Conservation (phyloP, 1,140 invertebrate species). For the Drosophila watanabei region DNA sequence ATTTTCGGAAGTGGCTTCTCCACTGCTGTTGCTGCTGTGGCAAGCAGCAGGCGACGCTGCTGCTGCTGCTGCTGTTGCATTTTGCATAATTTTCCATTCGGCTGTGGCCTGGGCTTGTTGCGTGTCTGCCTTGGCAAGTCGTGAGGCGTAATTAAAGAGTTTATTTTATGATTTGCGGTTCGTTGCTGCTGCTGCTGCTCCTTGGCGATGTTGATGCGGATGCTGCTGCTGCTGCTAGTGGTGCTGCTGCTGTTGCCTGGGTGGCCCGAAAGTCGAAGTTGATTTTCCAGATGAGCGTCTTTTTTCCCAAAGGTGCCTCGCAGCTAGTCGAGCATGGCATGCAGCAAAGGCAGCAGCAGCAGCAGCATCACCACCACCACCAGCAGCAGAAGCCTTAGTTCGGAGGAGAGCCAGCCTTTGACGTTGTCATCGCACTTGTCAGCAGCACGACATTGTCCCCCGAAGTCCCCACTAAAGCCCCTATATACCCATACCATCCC, state of each 20-base stretch:
- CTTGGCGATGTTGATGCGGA: conserved; percentile 27
- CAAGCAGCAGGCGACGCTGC: conserved; percentile 13
- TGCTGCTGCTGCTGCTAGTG: conserved; percentile 18
- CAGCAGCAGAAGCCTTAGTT: conserved; percentile 10
- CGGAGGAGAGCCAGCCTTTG: conserved; percentile 54
- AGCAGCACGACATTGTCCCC: conserved; percentile 65
- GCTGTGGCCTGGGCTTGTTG: conserved; percentile 57
- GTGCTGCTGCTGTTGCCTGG: conserved; percentile 52
- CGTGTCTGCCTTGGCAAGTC: conserved; percentile 64
- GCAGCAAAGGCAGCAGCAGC: conserved; percentile 17
- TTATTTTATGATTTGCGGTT: conserved; percentile 82
- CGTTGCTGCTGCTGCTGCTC: conserved; percentile 44
- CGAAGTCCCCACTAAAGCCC: conserved; percentile 20
- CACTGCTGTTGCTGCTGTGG: conserved; percentile 27
- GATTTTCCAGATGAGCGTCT: conserved; percentile 76
- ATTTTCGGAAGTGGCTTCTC: conserved; percentile 73
- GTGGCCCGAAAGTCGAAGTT: conserved; percentile 69
- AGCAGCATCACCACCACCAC: background rate
- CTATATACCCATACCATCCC: background rate
- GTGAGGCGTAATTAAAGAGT: conserved; percentile 83
- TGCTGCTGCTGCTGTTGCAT: conserved; percentile 57
- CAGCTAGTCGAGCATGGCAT: conserved; percentile 61
- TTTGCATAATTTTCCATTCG: conserved; percentile 83
- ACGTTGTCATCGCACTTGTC: conserved; percentile 73
- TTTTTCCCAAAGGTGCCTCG: conserved; percentile 65